Evolutionary conservation across 2,888 invertebrate species (phyloP), one percentile per base, ranked within the genome.

Genomic region (Platycheirus albimanus): DNA sequence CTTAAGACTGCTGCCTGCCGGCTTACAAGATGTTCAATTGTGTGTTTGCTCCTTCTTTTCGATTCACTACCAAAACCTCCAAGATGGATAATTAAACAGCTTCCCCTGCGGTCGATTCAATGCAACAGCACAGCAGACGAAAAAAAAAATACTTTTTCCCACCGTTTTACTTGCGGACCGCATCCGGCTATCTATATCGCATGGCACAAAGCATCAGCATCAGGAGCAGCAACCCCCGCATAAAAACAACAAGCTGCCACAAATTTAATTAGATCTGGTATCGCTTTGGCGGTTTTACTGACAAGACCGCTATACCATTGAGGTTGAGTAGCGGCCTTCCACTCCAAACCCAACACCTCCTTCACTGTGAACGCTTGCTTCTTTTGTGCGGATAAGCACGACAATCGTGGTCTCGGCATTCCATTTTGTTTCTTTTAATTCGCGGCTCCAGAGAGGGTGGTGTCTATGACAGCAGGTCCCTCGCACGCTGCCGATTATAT

Each of bases 241-340:
- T 45, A 67, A 61, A 45, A 41, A 51, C 51, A 75, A 58, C 80
- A 75, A 75, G 70, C 74, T 80, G 80, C 70, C 75, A 66, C 80
- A 70, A 75, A 75, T 80, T 80, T 80, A 80, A 80, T 80, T 80
- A 80, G 80, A 80, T 75, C 51, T 75, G 70, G 80, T 51, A 75
- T 64, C 66, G 64, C 64, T 80, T 80, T 80, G 70, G 80, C 75
- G 75, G 80, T 70, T 80, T 80, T 66, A 30, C 45, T 80, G 75
- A 80, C 80, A 80, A 30, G 58, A 80, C 80, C 80, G 58, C 75
- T 15, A n/a, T n/a, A 56, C 64, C 67, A 49, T 43, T 66, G 71
- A 33, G 64, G 66, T 58, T 72, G 56, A 33, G 33, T 61, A 54
- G 56, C 52, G 45, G 66, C 67, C 47, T 63, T 45, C 38, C 56